Evolutionary conservation across 2,888 invertebrate genomes (phyloP).

Genomic region (Galeopsomyia nigrocyanea): DNA sequence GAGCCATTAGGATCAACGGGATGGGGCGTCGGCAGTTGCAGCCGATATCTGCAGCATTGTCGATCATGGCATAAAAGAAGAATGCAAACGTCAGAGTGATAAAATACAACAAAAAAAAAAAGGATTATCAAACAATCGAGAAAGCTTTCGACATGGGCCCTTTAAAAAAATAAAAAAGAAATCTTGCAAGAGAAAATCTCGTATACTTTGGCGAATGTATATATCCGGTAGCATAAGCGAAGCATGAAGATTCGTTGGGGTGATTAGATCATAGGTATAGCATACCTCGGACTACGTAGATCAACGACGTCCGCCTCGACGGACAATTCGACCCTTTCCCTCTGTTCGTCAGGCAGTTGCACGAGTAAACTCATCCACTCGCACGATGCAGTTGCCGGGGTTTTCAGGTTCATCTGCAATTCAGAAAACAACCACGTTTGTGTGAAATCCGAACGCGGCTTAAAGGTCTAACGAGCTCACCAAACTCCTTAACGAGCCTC

Average conservation of each 20-base stretch:
- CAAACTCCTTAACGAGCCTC: not conserved
- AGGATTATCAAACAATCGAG: not conserved
- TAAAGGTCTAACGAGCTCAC: not conserved
- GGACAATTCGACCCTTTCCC: slow-evolving; percentile 81
- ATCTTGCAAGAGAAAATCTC: not conserved
- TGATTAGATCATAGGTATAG: too few species aligned
- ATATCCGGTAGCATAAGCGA: too few species aligned
- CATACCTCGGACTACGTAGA: slow-evolving; percentile 61
- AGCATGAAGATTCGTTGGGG: too few species aligned
- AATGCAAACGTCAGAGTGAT: not conserved
- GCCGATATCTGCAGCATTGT: slow-evolving; percentile 71
- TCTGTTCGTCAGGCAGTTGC: slow-evolving; percentile 81
- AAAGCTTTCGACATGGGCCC: not conserved
- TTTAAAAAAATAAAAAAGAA: not conserved
- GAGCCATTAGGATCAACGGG: slow-evolving; percentile 85
- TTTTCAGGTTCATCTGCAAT: slow-evolving; percentile 83
- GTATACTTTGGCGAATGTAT: too few species aligned
- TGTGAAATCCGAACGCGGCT: not conserved
- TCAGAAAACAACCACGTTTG: slow-evolving; percentile 43
- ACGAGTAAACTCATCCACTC: slow-evolving; percentile 88
- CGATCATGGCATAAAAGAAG: slow-evolving; percentile 34
- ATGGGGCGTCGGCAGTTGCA: slow-evolving; percentile 85
- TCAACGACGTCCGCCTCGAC: slow-evolving; percentile 68
- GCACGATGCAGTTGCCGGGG: slow-evolving; percentile 84
- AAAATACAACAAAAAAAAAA: not conserved